Evolutionary conservation across 2,113 vertebrate genomes (phyloP).

Genomic region (Heptranchias perlo): DNA sequence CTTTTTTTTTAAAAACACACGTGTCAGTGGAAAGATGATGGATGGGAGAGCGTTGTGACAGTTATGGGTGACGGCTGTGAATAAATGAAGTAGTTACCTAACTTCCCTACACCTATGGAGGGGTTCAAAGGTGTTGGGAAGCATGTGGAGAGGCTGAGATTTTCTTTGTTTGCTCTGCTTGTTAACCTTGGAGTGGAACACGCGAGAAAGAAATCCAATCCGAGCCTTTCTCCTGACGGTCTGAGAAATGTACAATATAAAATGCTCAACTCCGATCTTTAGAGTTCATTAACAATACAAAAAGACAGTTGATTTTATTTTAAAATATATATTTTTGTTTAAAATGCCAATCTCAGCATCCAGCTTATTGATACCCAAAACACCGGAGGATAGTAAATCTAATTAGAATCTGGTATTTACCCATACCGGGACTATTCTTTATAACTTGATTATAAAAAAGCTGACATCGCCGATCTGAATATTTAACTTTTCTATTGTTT

Average conservation of each 20-base stretch:
- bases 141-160: constrained; percentile 18
- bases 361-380: background rate
- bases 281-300: background rate
- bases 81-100: background rate
- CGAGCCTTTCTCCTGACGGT: background rate
- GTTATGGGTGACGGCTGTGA: background rate
- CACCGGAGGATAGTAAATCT: no score
- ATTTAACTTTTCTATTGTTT: background rate
- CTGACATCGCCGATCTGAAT: background rate
- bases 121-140: constrained; percentile 14
- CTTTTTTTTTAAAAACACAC: background rate
- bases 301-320: background rate
- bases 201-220: constrained; percentile 32
- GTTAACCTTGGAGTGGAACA: constrained; percentile 31
- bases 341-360: background rate
- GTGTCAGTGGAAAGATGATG: constrained; percentile 2
- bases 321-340: background rate
- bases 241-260: constrained; percentile 19
- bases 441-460: background rate
- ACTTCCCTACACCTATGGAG: background rate
- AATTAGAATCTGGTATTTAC: background rate
- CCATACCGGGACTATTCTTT: background rate
- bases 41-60: background rate
- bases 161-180: constrained; percentile 10
- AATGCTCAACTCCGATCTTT: background rate